Percentiles rank a stretch among this genome's conserved stretches.
Conservation (phyloP, 1,140 invertebrate species). For the Drosophila eugracilis region DNA sequence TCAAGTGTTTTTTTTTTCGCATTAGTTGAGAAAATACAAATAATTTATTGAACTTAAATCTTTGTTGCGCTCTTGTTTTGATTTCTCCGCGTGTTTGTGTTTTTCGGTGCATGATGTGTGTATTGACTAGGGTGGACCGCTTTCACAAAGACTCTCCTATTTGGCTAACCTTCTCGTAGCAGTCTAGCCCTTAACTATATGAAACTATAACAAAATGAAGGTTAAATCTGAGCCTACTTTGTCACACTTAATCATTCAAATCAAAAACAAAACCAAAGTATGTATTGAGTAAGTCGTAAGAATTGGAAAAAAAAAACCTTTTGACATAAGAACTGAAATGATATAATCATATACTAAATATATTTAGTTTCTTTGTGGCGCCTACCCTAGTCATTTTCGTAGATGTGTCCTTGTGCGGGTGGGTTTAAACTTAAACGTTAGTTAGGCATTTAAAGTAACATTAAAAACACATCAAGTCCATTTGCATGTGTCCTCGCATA, state of each 20-base stretch:
- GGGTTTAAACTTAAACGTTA: constrained; percentile 57
- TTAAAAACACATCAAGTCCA: constrained; percentile 70
- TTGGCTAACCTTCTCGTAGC: too few species aligned
- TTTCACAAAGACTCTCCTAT: too few species aligned
- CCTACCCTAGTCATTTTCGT: not conserved
- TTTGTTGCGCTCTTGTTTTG: constrained; percentile 35
- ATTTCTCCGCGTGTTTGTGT: constrained; percentile 11
- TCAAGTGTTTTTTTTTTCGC: constrained; percentile 2
- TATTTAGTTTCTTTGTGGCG: not conserved
- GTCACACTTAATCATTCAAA: not conserved
- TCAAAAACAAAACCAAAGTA: not conserved
- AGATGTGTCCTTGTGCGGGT: constrained; percentile 17
- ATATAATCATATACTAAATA: not conserved
- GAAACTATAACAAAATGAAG: not conserved
- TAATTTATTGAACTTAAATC: constrained; percentile 75
- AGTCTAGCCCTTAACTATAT: not conserved
- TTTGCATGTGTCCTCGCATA: constrained; percentile 21
- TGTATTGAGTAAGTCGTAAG: not conserved
- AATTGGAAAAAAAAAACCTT: not conserved
- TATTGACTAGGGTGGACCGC: constrained; percentile 5
- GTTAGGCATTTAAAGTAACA: constrained; percentile 76
- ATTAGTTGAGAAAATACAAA: constrained; percentile 64
- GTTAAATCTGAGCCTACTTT: not conserved
- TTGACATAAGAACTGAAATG: not conserved
- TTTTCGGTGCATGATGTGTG: constrained; percentile 5